These are phyloP conservation scores for Drosophila pegasa DNA, from an alignment of 2,888 invertebrate species.

Conservation along the genomic window DNA sequence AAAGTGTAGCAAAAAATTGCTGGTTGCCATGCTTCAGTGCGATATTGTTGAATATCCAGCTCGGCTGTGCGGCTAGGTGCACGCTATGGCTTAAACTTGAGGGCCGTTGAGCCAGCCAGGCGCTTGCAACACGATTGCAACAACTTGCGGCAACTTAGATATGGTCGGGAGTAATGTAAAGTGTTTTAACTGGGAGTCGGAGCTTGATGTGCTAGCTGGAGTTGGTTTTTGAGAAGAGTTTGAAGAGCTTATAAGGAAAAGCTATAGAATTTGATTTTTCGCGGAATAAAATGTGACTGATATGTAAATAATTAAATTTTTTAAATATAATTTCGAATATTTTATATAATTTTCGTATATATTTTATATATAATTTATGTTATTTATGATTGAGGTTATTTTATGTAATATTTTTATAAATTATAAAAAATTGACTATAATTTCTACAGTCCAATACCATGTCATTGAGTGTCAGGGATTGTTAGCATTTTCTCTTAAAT, in stretches of 20 bases:
- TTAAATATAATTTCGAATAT: no score
- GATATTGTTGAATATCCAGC: constrained; percentile 41
- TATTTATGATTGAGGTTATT: no score
- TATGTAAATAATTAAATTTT: no score
- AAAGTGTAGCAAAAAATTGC: constrained; percentile 24
- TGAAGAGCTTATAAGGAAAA: not conserved
- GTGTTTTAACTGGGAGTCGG: not conserved
- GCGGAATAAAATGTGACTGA: no score
- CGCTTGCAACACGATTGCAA: constrained; percentile 41
- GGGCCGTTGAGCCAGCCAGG: constrained; percentile 30
- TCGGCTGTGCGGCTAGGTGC: constrained; percentile 27
- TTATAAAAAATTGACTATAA: no score
- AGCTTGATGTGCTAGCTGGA: not conserved
- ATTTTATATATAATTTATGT: no score
- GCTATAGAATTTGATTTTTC: not conserved
- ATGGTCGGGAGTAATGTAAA: not conserved
- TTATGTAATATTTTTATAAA: no score
- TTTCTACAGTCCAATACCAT: no score
- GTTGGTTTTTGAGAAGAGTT: not conserved
- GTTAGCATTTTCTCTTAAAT: no score
- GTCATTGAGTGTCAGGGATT: no score
- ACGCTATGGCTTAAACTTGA: constrained; percentile 46
- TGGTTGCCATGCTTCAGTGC: constrained; percentile 35
- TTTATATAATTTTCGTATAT: no score
- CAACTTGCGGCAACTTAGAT: constrained; percentile 20